Conservation (phyloP, 2,797 vertebrate species). For the Onychomys leucogaster region DNA sequence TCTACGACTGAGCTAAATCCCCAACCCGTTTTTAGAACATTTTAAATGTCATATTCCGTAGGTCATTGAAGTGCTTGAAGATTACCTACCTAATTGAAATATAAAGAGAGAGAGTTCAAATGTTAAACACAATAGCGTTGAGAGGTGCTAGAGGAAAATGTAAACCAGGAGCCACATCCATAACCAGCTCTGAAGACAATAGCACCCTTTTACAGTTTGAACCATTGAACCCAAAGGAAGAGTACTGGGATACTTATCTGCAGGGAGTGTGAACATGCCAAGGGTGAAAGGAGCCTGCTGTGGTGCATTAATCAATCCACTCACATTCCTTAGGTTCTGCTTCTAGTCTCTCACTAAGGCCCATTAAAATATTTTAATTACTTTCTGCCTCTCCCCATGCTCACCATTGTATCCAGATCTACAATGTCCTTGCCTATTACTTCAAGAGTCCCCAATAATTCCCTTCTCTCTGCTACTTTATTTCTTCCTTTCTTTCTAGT, state of each 20-base stretch:
- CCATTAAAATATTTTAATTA: not conserved
- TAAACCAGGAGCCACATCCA: not conserved
- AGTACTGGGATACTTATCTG: not conserved
- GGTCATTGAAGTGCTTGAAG: too few species aligned
- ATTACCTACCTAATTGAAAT: not conserved
- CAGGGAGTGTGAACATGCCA: not conserved
- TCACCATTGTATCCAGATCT: not conserved
- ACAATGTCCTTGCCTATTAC: not conserved
- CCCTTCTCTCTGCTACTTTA: not conserved
- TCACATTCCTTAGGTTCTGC: not conserved
- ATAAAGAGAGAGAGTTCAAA: constrained; percentile 68
- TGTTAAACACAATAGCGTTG: constrained; percentile 33
- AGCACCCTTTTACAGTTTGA: not conserved
- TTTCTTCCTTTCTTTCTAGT: not conserved
- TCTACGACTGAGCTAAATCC: too few species aligned
- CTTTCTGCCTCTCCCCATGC: not conserved
- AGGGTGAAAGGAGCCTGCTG: too few species aligned
- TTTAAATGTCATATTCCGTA: too few species aligned
- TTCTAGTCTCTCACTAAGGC: not conserved
- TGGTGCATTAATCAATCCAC: rapidly evolving
- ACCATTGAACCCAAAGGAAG: not conserved
- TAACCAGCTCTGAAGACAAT: not conserved
- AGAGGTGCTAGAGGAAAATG: constrained; percentile 20
- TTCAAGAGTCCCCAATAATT: not conserved
- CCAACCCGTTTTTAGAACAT: too few species aligned